Percentiles rank a stretch among this genome's conserved stretches.
These are phyloP conservation scores for Cylloceria caligata DNA, from an alignment of 2,888 invertebrate genomes.

Conservation along the genomic window DNA sequence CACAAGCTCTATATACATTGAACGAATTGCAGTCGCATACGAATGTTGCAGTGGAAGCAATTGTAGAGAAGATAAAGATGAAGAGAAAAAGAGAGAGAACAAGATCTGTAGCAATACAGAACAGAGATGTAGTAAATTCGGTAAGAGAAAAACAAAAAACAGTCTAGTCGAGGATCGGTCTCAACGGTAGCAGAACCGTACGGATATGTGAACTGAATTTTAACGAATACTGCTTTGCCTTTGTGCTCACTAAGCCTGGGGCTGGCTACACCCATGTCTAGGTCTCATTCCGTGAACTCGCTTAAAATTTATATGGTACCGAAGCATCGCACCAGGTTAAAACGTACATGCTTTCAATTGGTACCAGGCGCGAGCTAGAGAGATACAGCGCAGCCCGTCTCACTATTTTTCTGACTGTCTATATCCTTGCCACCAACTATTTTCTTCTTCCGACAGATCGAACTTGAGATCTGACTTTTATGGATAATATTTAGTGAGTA, in stretches of 20 bases:
- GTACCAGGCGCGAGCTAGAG: neutral
- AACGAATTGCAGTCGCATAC: neutral
- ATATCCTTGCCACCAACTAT: constrained; percentile 30
- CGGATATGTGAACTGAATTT: constrained; percentile 74
- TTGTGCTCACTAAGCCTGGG: constrained; percentile 67
- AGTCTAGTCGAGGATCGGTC: constrained; percentile 12
- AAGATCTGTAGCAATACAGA: neutral
- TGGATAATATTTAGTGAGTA: too few species aligned
- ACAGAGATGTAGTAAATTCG: constrained; percentile 20
- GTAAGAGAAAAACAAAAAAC: constrained; percentile 34
- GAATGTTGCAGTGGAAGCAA: constrained; percentile 5
- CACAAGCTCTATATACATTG: neutral
- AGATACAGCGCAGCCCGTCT: neutral
- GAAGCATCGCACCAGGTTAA: constrained; percentile 3
- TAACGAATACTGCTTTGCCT: constrained; percentile 75
- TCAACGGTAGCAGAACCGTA: constrained; percentile 47
- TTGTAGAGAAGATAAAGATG: neutral
- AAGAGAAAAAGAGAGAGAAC: too few species aligned
- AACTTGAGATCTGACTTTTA: neutral
- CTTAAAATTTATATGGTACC: constrained; percentile 57
- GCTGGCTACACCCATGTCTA: constrained; percentile 12
- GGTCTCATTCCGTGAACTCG: constrained; percentile 23
- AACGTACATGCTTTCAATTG: constrained; percentile 11
- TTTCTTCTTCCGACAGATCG: constrained; percentile 12
- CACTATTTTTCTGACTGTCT: constrained; percentile 38